A percentile compares a stretch with the other conserved stretches of the same genome.
phyloP scores from a whole-genome alignment of 2,797 vertebrate species.

The Mus caroli region DNA sequence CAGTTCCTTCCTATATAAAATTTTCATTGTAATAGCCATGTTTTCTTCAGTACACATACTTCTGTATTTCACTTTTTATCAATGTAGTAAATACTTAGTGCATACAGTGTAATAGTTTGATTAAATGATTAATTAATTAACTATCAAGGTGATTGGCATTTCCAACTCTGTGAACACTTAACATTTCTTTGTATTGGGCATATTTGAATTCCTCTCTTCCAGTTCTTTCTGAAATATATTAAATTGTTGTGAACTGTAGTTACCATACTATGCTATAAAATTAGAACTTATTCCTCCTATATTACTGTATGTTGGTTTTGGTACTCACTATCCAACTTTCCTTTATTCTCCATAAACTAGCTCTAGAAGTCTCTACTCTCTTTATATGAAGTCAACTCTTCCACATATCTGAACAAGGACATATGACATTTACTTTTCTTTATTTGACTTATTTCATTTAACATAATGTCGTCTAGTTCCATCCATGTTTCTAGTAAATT shows the following conservation, averaged over 20 bases:
- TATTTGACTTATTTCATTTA: background rate
- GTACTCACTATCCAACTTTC: background rate
- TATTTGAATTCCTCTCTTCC: background rate
- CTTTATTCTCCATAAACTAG: background rate
- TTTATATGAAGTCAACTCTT: background rate
- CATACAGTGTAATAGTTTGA: background rate
- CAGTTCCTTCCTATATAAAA: constrained; percentile 31
- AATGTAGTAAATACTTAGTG: background rate
- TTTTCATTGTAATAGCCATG: background rate
- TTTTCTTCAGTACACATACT: background rate
- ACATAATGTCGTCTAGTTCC: background rate
- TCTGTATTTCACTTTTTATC: background rate
- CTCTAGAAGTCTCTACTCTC: background rate
- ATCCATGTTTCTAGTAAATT: background rate
- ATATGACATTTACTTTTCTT: background rate
- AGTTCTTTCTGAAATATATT: background rate
- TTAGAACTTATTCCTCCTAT: background rate
- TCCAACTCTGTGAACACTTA: background rate
- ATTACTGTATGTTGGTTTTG: background rate
- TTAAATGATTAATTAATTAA: background rate
- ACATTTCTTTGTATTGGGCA: background rate
- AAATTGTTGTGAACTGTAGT: background rate
- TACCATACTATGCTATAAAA: background rate
- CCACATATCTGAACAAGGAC: background rate
- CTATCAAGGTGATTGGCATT: background rate